Base-by-base conservation (phyloP, 1,140 invertebrate species). In the Drosophila parvula region DNA sequence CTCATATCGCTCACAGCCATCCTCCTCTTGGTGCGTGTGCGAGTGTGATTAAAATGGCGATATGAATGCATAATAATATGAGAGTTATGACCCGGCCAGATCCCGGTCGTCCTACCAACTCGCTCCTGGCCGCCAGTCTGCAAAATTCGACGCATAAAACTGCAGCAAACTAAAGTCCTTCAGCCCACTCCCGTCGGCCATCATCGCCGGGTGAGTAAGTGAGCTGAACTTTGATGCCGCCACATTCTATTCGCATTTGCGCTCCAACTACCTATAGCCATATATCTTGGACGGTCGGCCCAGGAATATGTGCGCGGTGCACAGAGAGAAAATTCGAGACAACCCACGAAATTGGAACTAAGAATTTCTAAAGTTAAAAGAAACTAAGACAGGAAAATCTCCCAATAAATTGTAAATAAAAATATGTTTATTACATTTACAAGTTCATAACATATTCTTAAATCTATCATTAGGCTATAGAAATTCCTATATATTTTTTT, bases 211-310 rank as follows among this genome's bases (percentile, higher is more conserved):
- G 70, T 79, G 83, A 86, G 79, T 86, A 86, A 86, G 83, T 86
- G 83, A 84, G 80, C 80, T 88, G 83, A 88, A 88, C 84, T 89
- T 89, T 89, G 84, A 89, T 89, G 84, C 84, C 78, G 84, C 80
- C 84, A 89, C 84, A 89, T 89, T 89, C 84, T 89, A 89, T 89
- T 89, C 84, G 80, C 84, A 89, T 89, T 89, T 89, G 81, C 60
- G 78, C 79, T 82, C 74, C 67, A 75, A 80, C 76, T 89, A 89
- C 84, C 84, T 89, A 80, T 84, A 62, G 62, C 67, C 84, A 89
- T 89, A 89, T 89, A 89, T 89, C 78, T 84, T 47, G 60, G 57
- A 58, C 64, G 79, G 83, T 64, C 64, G 76, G 84, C 68, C 65
- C 73, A 77, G 64, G 69, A 70, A 63, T 69, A 69, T 69, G 65